These are phyloP conservation scores for Oryctes rhinoceros DNA, from an alignment of 1,140 invertebrate species.

Conservation along the genomic window DNA sequence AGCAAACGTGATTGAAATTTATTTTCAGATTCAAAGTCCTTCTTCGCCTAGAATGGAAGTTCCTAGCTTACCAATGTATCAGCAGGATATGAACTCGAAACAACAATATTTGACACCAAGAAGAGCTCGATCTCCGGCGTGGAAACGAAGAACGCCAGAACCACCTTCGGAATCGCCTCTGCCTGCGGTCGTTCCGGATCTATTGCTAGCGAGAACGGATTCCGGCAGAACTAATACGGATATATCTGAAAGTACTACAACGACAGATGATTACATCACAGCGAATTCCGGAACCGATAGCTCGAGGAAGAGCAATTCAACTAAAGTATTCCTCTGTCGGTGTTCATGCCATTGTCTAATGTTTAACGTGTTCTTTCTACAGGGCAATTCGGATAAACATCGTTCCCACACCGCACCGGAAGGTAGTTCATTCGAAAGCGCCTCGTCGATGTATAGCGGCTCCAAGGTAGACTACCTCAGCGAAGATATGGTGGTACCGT, in stretches of 20 bases:
- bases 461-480: constrained; percentile 72
- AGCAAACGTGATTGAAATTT: background rate
- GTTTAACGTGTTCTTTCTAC: background rate
- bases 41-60: constrained; percentile 43
- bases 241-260: constrained; percentile 83
- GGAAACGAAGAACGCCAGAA: constrained; percentile 51
- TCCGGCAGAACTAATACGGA: constrained; percentile 79
- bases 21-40: constrained; percentile 43
- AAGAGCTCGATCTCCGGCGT: constrained; percentile 50
- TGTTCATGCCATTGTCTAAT: background rate
- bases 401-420: constrained; percentile 61
- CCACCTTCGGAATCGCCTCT: constrained; percentile 52
- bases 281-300: constrained; percentile 77
- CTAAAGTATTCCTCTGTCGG: constrained; percentile 41
- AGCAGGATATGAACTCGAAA: constrained; percentile 19
- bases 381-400: constrained; percentile 44
- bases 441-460: constrained; percentile 79
- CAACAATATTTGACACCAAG: constrained; percentile 47
- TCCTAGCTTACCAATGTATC: constrained; percentile 11
- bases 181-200: constrained; percentile 58
- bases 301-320: constrained; percentile 62
- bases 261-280: constrained; percentile 88
- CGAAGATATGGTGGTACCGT: constrained; percentile 67
- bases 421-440: constrained; percentile 82
- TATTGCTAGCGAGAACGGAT: constrained; percentile 70